Conservation (phyloP, 2,113 vertebrate species). For the Labeo rohita region DNA sequence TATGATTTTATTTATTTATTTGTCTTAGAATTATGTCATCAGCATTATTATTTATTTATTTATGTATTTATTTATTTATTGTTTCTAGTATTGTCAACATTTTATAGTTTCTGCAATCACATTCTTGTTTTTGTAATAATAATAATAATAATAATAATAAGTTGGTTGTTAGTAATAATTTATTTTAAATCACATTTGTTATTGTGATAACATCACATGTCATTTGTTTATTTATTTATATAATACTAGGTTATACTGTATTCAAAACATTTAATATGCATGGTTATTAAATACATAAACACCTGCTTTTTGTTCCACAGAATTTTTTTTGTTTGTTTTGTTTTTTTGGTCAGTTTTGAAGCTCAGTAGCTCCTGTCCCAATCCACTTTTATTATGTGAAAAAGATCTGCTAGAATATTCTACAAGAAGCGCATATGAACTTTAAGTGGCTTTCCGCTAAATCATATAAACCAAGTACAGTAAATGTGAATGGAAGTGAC, state of each 20-base stretch:
- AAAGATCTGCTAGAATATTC: not conserved
- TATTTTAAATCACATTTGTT: no score
- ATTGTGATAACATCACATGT: no score
- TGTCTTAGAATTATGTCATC: not conserved
- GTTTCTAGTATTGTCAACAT: no score
- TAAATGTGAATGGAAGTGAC: slow-evolving; percentile 15
- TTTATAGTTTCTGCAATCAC: not conserved
- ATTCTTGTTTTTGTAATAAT: not conserved
- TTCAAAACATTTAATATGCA: not conserved
- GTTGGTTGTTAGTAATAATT: no score
- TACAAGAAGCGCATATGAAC: not conserved
- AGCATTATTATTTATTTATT: not conserved
- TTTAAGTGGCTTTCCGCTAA: slow-evolving; percentile 17
- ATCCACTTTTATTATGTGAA: not conserved
- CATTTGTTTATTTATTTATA: no score
- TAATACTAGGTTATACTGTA: not conserved
- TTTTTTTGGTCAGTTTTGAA: no score
- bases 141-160: not conserved
- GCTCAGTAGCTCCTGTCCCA: not conserved
- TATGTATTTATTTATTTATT: no score
- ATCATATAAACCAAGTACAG: slow-evolving; percentile 14
- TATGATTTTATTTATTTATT: no score
- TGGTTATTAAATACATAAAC: not conserved
- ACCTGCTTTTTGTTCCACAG: not conserved
- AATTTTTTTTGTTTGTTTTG: no score